phyloP scores from a whole-genome alignment of 1,140 invertebrate species.

The Drosophila obscura region DNA sequence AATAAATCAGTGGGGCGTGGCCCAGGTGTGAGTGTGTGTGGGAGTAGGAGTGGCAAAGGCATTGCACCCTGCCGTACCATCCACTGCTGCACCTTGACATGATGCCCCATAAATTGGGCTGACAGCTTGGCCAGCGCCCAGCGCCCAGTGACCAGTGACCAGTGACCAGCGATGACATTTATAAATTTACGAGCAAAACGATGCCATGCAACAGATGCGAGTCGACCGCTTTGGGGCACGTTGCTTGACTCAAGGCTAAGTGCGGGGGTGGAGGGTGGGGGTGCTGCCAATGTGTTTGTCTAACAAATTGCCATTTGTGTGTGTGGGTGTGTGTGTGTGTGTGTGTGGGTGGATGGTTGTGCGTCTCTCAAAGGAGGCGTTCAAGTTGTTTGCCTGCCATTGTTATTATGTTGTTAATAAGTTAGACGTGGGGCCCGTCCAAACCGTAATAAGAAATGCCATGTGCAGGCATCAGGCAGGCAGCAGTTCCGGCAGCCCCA shows the following conservation, averaged over 20 bases:
- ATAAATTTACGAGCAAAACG: conserved; percentile 60
- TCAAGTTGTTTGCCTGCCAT: conserved; percentile 50
- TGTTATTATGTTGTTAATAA: conserved; percentile 73
- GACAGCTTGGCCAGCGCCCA: conserved; percentile 29
- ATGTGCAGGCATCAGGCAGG: not conserved
- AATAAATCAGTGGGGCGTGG: conserved; percentile 31
- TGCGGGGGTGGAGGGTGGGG: not conserved
- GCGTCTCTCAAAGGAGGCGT: not conserved
- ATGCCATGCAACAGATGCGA: conserved; percentile 59
- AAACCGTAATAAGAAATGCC: conserved; percentile 30
- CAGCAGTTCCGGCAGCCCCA: conserved; percentile 28
- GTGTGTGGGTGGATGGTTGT: conserved; percentile 1
- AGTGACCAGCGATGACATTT: conserved; percentile 46
- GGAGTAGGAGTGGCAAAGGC: too few relatives aligned
- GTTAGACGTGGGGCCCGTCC: conserved; percentile 44
- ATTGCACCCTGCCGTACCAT: conserved; percentile 1
- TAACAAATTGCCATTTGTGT: conserved; percentile 60
- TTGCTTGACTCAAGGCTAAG: not conserved
- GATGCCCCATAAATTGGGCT: conserved; percentile 56
- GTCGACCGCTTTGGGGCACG: not conserved
- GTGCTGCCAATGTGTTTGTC: conserved; percentile 34
- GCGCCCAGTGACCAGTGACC: not conserved
- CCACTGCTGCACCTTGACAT: conserved; percentile 49
- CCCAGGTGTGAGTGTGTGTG: not conserved
- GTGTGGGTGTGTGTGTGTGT: conserved; percentile 5